phyloP scores from a whole-genome alignment of 1,140 invertebrate genomes.

The Ptiloglossa arizonensis region DNA sequence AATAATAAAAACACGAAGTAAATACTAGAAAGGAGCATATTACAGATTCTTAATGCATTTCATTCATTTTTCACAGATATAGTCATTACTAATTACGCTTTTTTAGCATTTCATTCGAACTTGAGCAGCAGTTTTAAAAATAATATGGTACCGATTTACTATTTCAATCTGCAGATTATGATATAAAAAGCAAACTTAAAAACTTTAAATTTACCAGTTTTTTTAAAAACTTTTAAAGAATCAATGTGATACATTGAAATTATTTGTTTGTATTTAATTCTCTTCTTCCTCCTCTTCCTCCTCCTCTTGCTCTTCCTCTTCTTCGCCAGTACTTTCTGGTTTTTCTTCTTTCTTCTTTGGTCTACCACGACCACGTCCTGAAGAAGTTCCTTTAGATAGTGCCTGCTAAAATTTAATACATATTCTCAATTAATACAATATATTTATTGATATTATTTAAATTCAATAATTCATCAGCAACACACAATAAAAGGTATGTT shows the following conservation, averaged over 20 bases:
- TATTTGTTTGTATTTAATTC: constrained; percentile 68
- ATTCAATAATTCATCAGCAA: not conserved
- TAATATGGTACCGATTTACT: constrained; percentile 21
- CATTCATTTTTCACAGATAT: constrained; percentile 5
- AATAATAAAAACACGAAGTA: constrained; percentile 22
- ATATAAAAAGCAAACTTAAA: constrained; percentile 52
- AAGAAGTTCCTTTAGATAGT: constrained; percentile 70
- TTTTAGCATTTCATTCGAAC: constrained; percentile 27
- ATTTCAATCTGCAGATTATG: constrained; percentile 33
- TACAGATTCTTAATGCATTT: constrained; percentile 43
- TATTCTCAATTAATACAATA: not conserved
- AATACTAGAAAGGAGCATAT: constrained; percentile 32
- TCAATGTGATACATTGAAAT: constrained; percentile 52
- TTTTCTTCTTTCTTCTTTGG: constrained; percentile 81
- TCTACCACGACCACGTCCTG: constrained; percentile 79
- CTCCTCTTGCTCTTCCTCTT: constrained; percentile 80
- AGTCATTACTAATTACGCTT: constrained; percentile 22
- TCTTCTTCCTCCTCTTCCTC: constrained; percentile 80
- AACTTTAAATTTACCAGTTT: constrained; percentile 39
- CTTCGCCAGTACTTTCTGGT: constrained; percentile 80
- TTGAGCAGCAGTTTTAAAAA: constrained; percentile 32
- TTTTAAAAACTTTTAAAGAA: constrained; percentile 59
- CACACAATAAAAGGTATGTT: too few relatives aligned
- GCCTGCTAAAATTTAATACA: constrained; percentile 65
- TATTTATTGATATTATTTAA: not conserved